A percentile compares a stretch with the other conserved stretches of the same genome.
Conservation (phyloP, 2,888 invertebrate species). For the Malachius bipustulatus region DNA sequence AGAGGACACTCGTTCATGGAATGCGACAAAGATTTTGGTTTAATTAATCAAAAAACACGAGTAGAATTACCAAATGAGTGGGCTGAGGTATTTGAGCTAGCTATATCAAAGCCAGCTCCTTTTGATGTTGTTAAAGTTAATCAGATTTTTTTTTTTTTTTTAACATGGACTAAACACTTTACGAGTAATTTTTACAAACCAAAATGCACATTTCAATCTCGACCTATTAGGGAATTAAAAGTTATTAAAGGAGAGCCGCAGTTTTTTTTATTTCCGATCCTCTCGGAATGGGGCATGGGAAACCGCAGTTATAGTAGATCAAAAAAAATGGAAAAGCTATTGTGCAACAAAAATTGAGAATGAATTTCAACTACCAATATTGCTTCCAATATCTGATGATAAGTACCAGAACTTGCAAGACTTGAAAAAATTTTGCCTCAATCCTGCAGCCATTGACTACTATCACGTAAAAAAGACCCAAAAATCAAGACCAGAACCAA, state of each 20-base stretch:
- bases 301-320: slow-evolving; percentile 3
- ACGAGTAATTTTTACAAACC: neutral
- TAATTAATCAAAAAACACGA: slow-evolving; percentile 15
- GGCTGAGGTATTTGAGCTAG: slow-evolving; percentile 15
- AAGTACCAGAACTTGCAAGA: too few species aligned
- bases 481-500: too few species aligned
- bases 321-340: neutral
- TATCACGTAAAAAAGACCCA: too few species aligned
- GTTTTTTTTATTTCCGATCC: neutral
- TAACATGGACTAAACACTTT: neutral
- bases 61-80: slow-evolving; percentile 20
- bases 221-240: neutral
- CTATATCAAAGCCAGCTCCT: slow-evolving; percentile 16
- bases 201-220: slow-evolving; percentile 1
- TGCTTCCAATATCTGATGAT: too few species aligned
- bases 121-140: slow-evolving; percentile 10
- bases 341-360: too few species aligned
- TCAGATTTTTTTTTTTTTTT: neutral
- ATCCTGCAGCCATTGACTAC: too few species aligned
- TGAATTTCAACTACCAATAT: too few species aligned
- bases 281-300: slow-evolving; percentile 1
- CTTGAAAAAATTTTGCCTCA: too few species aligned
- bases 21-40: slow-evolving; percentile 18
- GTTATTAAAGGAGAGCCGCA: neutral
- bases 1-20: slow-evolving; percentile 22